These are phyloP conservation scores for Andrena praecox DNA, from an alignment of 2,888 invertebrate species.

Conservation along the genomic window DNA sequence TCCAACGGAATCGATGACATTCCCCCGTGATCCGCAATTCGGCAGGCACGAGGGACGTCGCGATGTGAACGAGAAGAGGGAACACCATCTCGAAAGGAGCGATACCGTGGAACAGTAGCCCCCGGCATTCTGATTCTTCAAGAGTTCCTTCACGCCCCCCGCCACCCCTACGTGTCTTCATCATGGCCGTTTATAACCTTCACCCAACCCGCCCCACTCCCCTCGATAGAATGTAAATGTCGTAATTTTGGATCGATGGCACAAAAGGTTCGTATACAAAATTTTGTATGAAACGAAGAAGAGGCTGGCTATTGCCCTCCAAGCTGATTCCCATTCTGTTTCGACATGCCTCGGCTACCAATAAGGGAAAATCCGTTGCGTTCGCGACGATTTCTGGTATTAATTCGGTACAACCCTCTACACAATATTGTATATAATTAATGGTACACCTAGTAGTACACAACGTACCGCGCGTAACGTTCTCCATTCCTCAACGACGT, in stretches of 20 bases:
- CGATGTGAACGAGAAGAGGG: not conserved
- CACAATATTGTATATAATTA: constrained; percentile 4
- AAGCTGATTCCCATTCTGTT: not conserved
- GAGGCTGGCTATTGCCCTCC: not conserved
- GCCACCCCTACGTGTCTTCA: not conserved
- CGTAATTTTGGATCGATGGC: not conserved
- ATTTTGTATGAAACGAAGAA: not conserved
- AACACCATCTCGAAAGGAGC: not conserved
- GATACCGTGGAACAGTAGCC: constrained; percentile 6
- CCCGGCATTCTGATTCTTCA: not conserved
- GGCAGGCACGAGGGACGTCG: not conserved
- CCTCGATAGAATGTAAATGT: not conserved
- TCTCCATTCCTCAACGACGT: not conserved
- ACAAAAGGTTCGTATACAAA: constrained; percentile 21
- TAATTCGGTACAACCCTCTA: not conserved
- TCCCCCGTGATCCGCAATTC: not conserved
- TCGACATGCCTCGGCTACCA: constrained; percentile 42
- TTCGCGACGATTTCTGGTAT: not conserved
- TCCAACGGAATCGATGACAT: constrained; percentile 3
- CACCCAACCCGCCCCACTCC: not conserved
- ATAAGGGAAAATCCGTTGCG: not conserved
- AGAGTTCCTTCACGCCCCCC: not conserved
- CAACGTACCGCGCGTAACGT: not conserved
- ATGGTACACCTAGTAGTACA: not conserved
- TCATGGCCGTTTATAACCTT: not conserved